Evolutionary conservation across 2,888 invertebrate species (phyloP).

Genomic region (Papilio elwesi): DNA sequence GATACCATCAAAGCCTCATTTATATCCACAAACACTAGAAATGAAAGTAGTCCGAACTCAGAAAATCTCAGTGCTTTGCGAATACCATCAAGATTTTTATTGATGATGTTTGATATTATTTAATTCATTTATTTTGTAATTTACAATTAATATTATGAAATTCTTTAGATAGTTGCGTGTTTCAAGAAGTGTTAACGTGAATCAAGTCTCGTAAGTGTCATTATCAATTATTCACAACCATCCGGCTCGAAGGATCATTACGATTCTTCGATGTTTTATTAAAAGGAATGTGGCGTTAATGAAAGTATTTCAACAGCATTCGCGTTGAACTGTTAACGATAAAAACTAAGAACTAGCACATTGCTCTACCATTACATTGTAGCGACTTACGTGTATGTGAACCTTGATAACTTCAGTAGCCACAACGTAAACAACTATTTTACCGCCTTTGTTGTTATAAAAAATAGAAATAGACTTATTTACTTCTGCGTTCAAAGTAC

Average conservation of each 20-base stretch:
- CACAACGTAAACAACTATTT: slow-evolving; percentile 10
- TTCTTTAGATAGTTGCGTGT: slow-evolving; percentile 14
- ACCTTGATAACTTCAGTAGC: slow-evolving; percentile 6
- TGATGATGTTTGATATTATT: slow-evolving; percentile 2
- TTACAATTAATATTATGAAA: slow-evolving; percentile 4
- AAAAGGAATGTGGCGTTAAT: slow-evolving; percentile 34
- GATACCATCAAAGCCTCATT: background rate
- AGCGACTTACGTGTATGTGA: slow-evolving; percentile 12
- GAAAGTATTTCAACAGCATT: slow-evolving; percentile 33
- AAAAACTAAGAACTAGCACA: slow-evolving; percentile 33
- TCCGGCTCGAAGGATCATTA: slow-evolving; percentile 31
- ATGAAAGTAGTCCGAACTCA: background rate
- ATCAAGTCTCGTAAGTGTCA: slow-evolving; percentile 35
- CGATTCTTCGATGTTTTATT: slow-evolving; percentile 31
- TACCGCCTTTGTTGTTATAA: background rate
- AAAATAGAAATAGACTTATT: background rate
- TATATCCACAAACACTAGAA: background rate
- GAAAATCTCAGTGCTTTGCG: background rate
- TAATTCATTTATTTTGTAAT: background rate
- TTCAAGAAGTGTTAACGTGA: slow-evolving; percentile 23
- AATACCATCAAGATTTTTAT: background rate
- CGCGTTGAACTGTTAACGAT: slow-evolving; percentile 25
- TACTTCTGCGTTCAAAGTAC: background rate
- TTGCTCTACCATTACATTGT: slow-evolving; percentile 36
- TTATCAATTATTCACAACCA: slow-evolving; percentile 32